These are phyloP conservation scores for Megathymus violae DNA, from an alignment of 1,140 invertebrate genomes.

Conservation along the genomic window DNA sequence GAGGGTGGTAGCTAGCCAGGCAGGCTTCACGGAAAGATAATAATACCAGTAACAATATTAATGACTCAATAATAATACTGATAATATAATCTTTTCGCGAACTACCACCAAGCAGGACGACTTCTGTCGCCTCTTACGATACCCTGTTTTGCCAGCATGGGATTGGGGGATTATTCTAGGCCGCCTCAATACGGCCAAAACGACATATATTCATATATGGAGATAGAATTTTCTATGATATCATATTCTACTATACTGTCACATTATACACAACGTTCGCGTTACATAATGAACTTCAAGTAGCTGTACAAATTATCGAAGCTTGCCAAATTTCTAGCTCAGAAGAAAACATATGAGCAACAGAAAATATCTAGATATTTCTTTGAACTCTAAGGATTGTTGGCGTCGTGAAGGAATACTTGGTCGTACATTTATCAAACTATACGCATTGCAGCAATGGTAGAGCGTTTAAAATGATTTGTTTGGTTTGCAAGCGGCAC, in stretches of 20 bases:
- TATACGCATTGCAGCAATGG: conserved; percentile 66
- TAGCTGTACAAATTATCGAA: conserved; percentile 19
- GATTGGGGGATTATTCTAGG: too few species aligned
- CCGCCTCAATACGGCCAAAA: too few species aligned
- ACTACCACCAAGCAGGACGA: too few species aligned
- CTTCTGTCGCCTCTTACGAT: too few species aligned
- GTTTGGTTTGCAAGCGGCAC: conserved; percentile 54
- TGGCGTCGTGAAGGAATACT: conserved; percentile 32
- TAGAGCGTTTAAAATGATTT: conserved; percentile 68
- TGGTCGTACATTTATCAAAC: conserved; percentile 37
- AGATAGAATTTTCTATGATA: neutral
- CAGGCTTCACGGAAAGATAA: too few species aligned
- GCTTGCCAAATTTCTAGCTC: conserved; percentile 34
- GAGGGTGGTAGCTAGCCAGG: too few species aligned
- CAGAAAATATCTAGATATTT: conserved; percentile 25
- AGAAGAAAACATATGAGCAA: conserved; percentile 23
- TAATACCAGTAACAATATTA: too few species aligned
- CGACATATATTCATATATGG: neutral
- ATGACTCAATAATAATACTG: too few species aligned
- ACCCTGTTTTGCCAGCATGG: too few species aligned
- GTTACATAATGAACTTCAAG: conserved; percentile 27
- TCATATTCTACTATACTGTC: neutral
- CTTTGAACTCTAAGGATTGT: conserved; percentile 31
- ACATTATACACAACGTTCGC: neutral
- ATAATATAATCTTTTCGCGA: too few species aligned